A percentile compares a stretch with the other conserved stretches of the same genome.
Evolutionary conservation across 2,888 invertebrate genomes (phyloP).

Genomic region (Tridacna crocea): DNA sequence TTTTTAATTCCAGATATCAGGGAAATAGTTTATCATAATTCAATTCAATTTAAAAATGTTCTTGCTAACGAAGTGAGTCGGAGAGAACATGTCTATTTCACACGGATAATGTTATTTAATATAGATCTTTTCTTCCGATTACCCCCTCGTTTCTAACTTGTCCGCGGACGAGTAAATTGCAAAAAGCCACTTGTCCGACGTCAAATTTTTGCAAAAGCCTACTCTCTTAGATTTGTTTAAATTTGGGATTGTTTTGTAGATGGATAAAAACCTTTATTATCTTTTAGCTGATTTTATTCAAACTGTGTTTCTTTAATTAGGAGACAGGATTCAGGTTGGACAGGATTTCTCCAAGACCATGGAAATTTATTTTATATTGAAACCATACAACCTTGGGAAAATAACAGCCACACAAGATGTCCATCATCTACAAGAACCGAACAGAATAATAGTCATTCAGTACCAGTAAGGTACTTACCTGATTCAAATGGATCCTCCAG

Average conservation of each 20-base stretch:
- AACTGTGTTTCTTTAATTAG: not conserved
- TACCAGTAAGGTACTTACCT: conserved; percentile 45
- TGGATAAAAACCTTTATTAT: not conserved
- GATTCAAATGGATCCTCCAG: conserved; percentile 50
- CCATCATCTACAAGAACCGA: not conserved
- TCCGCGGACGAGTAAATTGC: no score
- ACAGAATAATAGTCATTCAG: conserved; percentile 27
- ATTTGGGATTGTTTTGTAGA: not conserved
- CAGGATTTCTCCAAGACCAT: conserved; percentile 67
- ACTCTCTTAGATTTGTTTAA: not conserved
- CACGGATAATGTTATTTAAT: no score
- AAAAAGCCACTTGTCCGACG: no score
- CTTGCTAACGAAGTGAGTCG: no score
- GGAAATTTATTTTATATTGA: conserved; percentile 73
- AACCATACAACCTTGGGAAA: conserved; percentile 28
- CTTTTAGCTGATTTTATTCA: not conserved
- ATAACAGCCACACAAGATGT: conserved; percentile 1
- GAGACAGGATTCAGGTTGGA: conserved; percentile 56
- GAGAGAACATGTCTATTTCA: no score
- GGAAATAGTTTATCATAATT: no score
- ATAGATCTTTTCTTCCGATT: no score
- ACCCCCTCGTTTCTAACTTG: no score
- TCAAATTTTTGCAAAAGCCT: not conserved
- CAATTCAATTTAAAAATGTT: no score
- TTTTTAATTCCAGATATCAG: no score